phyloP scores from a whole-genome alignment of 2,888 invertebrate genomes.

The Leptopterna dolabrata region DNA sequence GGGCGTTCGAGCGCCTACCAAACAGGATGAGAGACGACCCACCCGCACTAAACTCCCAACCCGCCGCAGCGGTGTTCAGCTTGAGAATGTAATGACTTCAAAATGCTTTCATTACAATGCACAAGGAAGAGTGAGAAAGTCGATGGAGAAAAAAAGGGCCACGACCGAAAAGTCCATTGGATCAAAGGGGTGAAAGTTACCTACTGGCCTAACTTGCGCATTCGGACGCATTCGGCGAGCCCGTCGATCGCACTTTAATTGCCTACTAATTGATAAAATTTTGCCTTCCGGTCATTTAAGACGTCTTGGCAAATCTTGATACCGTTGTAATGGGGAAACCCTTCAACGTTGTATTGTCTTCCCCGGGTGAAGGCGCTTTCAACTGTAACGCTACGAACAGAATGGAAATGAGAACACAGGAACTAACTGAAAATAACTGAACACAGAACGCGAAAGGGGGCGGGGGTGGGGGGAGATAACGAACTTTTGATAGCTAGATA shows the following conservation, averaged over 20 bases:
- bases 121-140: not conserved
- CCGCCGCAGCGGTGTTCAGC: not conserved
- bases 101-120: slow-evolving; percentile 27
- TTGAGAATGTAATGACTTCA: not conserved
- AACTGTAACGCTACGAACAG: too few species aligned
- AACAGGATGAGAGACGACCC: not conserved
- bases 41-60: not conserved
- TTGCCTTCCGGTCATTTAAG: not conserved
- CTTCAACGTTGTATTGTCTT: too few species aligned
- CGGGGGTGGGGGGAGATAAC: too few species aligned
- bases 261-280: not conserved
- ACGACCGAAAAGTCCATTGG: not conserved
- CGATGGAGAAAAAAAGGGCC: not conserved
- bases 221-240: not conserved
- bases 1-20: too few species aligned
- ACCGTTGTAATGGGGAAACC: too few species aligned
- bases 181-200: not conserved
- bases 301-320: too few species aligned
- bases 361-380: too few species aligned
- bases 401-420: too few species aligned
- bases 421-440: too few species aligned
- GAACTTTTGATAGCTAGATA: too few species aligned
- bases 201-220: not conserved
- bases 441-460: too few species aligned
- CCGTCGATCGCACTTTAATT: not conserved